Base-by-base conservation (phyloP, 1,140 invertebrate genomes). In the Philopotamus ludificatus region DNA sequence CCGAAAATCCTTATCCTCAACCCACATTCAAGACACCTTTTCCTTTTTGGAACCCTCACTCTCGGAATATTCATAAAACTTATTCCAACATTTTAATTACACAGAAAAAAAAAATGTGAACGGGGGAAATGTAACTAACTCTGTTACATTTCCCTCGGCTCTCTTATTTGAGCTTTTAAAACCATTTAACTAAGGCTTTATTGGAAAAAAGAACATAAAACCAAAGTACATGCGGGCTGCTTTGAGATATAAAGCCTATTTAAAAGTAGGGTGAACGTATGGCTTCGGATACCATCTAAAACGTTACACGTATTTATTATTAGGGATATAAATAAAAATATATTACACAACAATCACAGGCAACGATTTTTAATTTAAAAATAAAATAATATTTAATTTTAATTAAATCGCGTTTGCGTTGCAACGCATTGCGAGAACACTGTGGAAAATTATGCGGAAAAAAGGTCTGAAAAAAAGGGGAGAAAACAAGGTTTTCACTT, bases 231-330 rank as follows among this genome's bases (percentile, higher is more conserved):
- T 60, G 57, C 57, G 57, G 57, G 57, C 21, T 15, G 57, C 57
- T 60, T 60, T 60, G 57, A 60, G 41, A 60, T 47, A 23, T 47
- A 47, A 60, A 60, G 57, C 57, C 57, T 60, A 60, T 60, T 60
- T 47, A 47, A 44, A 60, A 60, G 57, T 60, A 15, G 57, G 42
- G 57, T 47, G 41, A 45, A 39, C 47, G 25, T 3, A 18, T 47
- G 25, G 10, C 18, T 47, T 47, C 7, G 8, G 15, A 9, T 7
- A 8, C 4, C 18, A 20, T 4, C 8, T 8, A 47, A 34, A 4
- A 34, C 28, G 28, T 34, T 4, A 4, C 28, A 34, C 4, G 28
- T 34, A 34, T 34, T 34, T n/a, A n/a, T n/a, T n/a, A n/a, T n/a
- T n/a, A n/a, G n/a, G n/a, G n/a, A n/a, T n/a, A n/a, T n/a, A n/a